Base-by-base conservation (phyloP, 2,888 invertebrate species). In the Ellobium chinense region DNA sequence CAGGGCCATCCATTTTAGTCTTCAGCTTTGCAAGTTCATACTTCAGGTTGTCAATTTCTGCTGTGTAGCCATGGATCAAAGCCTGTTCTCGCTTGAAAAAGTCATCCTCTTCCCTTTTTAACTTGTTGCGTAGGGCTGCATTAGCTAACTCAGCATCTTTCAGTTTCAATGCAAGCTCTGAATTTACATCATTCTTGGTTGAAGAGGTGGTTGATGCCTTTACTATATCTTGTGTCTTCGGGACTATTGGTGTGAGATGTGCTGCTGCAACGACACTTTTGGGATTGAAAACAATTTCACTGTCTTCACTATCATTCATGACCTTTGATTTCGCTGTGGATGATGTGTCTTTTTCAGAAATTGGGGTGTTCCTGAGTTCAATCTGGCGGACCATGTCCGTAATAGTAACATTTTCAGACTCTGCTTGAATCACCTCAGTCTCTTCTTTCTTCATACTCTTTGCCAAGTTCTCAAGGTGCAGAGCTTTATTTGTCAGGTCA, bases 11-110 rank as follows among this genome's bases (percentile, higher is more conserved):
- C 1, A 31, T 18, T 70, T 80, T 75, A 21, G 58, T 68, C 36
- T 83, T 82, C 7, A 82, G 56, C 18, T 81, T 74, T 14, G 84
- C 81, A 63, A 87, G 78, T 82, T 89, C 89, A 18, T 85, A 82
- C 74, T 89, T 89, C 29, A 88, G 82, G 27, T 85, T 87, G 36
- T 85, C 82, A 29, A 90, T 89, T 82, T 90, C 90, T 1, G 89
- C 88, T 18, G 87, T 89, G 81, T 89, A 90, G 29, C 90, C 90
- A 81, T 91, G 88, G 54, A 90, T 91, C 0, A 91, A 83, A 7
- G 89, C 89, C 62, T 88, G 87, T 65, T 91, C 87, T 29, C 87
- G 85, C 75, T 88, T 87, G 27, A 85, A 81, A 72, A 85, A 88
- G 69, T 90, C 89, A 14, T 86, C 84, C 56, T 88, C 87, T 56